Conservation (phyloP, 2,888 invertebrate species). For the Trachelus troglodyta region DNA sequence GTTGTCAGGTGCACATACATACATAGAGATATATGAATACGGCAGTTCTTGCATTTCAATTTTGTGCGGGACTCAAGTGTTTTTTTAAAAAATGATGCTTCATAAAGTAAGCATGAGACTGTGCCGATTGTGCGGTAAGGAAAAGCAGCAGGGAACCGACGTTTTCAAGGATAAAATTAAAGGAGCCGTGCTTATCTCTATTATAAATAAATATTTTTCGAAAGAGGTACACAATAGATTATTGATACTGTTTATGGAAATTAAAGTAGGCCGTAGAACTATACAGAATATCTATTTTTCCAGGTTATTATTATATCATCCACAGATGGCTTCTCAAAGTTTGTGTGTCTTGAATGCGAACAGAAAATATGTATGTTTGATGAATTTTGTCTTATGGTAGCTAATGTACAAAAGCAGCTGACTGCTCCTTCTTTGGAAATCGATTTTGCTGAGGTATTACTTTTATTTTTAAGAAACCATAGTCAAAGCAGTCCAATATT, state of each 20-base stretch:
- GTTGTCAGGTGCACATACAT: too few species aligned
- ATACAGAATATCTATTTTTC: slow-evolving; percentile 6
- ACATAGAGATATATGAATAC: too few species aligned
- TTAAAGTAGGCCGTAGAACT: too few species aligned
- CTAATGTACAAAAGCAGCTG: slow-evolving; percentile 58
- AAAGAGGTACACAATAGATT: slow-evolving; percentile 51
- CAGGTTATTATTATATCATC: slow-evolving; percentile 58
- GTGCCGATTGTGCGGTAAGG: slow-evolving; percentile 60
- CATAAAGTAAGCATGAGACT: slow-evolving; percentile 49
- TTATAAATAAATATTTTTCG: slow-evolving; percentile 60
- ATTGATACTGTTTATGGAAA: background rate
- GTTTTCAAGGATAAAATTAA: slow-evolving; percentile 58
- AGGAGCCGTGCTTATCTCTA: slow-evolving; percentile 58
- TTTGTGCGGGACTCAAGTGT: background rate
- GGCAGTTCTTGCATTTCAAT: background rate
- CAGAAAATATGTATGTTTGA: slow-evolving; percentile 60
- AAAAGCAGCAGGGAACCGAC: slow-evolving; percentile 58
- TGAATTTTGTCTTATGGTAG: slow-evolving; percentile 60
- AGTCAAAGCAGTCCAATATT: background rate
- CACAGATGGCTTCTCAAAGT: slow-evolving; percentile 54
- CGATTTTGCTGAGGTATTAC: slow-evolving; percentile 56
- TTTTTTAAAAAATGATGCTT: slow-evolving; percentile 42
- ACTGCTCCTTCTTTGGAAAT: slow-evolving; percentile 56
- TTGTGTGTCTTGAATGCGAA: slow-evolving; percentile 60
- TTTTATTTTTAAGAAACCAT: background rate